Evolutionary conservation across 1,140 invertebrate species (phyloP).

Genomic region (Euglossa dilemma): DNA sequence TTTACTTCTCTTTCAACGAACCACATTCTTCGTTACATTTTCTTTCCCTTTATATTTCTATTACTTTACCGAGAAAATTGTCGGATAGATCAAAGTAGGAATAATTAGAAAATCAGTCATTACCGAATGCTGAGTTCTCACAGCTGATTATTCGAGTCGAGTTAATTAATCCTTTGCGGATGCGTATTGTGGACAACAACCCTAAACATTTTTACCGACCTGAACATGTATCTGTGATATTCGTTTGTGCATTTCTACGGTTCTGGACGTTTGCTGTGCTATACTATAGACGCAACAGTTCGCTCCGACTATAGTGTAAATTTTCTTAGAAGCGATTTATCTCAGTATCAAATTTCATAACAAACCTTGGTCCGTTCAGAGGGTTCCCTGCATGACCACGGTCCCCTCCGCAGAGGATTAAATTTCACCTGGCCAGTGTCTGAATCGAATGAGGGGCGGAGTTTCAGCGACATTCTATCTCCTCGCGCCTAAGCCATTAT

Average conservation of each 20-base stretch:
- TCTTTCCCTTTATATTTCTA: not conserved
- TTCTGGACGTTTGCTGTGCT: no score
- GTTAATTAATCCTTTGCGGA: no score
- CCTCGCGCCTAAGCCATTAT: not conserved
- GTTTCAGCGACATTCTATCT: conserved; percentile 1
- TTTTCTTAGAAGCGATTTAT: no score
- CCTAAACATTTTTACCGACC: no score
- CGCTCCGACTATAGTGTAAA: no score
- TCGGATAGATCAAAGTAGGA: not conserved
- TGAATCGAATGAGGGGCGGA: not conserved
- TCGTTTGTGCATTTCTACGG: no score
- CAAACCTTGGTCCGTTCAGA: no score
- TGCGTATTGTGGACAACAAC: no score
- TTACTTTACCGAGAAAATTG: not conserved
- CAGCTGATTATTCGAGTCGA: not conserved
- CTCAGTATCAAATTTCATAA: no score
- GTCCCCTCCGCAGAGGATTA: not conserved
- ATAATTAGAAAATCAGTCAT: not conserved
- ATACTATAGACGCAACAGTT: no score
- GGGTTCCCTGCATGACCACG: no score
- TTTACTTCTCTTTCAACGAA: not conserved
- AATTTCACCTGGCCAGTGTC: not conserved
- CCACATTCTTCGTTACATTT: not conserved
- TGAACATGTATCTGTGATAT: no score
- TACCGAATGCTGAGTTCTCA: not conserved